Evolutionary conservation across 1,140 invertebrate genomes (phyloP).

Genomic region (Sinonovacula constricta): DNA sequence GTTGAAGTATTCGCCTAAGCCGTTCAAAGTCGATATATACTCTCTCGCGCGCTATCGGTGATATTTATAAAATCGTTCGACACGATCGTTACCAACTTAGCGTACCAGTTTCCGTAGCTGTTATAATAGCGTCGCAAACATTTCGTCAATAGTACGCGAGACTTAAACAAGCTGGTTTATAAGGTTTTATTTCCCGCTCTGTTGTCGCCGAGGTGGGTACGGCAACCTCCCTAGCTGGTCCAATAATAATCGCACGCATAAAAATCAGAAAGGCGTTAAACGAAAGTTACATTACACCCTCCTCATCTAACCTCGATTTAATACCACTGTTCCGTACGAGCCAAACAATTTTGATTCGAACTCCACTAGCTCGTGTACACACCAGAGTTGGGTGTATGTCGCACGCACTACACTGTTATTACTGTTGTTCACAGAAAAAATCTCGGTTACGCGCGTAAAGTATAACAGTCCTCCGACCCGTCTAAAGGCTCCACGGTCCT

Average conservation of each 20-base stretch:
- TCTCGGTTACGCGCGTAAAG: conserved; percentile 1
- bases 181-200: not conserved
- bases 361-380: not conserved
- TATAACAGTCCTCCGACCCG: not conserved
- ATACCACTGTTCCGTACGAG: not conserved
- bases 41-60: conserved; percentile 1
- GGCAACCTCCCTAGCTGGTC: not conserved
- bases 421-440: not conserved
- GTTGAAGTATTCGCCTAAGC: too few species aligned
- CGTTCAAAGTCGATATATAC: too few species aligned
- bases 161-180: not conserved
- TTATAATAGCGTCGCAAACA: not conserved
- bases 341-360: not conserved
- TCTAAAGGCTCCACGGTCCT: not conserved
- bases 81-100: not conserved
- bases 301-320: not conserved
- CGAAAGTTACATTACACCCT: conserved; percentile 2
- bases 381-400: not conserved
- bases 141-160: not conserved
- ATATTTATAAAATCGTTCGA: conserved; percentile 17
- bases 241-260: conserved; percentile 2
- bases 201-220: not conserved
- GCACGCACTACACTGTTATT: not conserved
- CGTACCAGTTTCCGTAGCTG: not conserved
- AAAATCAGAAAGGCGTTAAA: conserved; percentile 33